Evolutionary conservation across 2,113 vertebrate genomes (phyloP).

Genomic region (Callocephalon fimbriatum): DNA sequence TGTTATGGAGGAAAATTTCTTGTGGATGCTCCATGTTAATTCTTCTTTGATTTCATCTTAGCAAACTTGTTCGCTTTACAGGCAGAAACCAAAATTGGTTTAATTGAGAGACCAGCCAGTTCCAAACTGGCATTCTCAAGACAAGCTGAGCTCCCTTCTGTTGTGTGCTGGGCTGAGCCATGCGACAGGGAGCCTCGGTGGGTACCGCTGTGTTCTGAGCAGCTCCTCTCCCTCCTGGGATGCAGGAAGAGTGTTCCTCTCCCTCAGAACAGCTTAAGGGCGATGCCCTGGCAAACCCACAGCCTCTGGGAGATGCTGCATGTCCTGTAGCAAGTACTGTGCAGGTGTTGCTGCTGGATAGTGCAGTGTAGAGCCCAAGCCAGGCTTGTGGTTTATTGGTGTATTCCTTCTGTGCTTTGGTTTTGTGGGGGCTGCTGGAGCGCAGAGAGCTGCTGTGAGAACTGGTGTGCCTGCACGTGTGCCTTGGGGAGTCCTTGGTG

Average conservation of each 20-base stretch:
- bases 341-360: background rate
- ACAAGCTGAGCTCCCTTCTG: background rate
- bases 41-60: background rate
- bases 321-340: rapidly evolving
- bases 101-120: background rate
- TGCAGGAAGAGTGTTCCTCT: rapidly evolving
- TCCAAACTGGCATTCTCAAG: background rate
- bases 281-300: background rate
- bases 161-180: background rate
- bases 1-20: background rate
- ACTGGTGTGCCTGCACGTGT: rapidly evolving
- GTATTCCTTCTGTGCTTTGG: background rate
- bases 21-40: background rate
- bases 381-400: rapidly evolving
- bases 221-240: background rate
- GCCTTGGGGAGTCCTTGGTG: background rate
- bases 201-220: rapidly evolving
- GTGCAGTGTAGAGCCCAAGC: background rate
- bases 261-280: too few species aligned
- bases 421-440: background rate
- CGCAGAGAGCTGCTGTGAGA: background rate
- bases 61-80: background rate
- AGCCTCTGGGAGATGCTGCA: background rate
- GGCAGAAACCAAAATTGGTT: background rate
- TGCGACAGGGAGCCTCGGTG: rapidly evolving